A percentile compares a stretch with the other conserved stretches of the same genome.
Conservation (phyloP, 2,113 vertebrate species). For the Pontoporia blainvillei region DNA sequence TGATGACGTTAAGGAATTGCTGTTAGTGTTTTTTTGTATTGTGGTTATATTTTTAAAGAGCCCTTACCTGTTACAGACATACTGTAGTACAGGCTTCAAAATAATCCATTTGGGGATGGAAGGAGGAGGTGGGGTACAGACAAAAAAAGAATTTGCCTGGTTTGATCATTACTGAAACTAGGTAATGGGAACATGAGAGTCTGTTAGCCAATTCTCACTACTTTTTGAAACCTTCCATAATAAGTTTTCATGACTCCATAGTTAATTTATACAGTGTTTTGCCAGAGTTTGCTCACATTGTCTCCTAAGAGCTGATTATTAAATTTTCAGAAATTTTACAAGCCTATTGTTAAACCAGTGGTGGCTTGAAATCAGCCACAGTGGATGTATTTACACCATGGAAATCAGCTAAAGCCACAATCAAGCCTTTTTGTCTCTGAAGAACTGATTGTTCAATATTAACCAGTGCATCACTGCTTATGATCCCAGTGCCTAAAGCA, state of each 20-base stretch:
- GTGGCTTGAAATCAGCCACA: neutral
- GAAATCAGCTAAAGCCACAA: neutral
- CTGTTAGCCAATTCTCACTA: neutral
- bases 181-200: neutral
- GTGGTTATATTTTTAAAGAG: neutral
- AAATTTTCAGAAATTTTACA: slow-evolving; percentile 1
- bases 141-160: neutral
- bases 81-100: neutral
- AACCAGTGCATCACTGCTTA: neutral
- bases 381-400: neutral
- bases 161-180: neutral
- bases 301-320: neutral
- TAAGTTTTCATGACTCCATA: neutral
- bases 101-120: neutral
- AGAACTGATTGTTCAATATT: neutral
- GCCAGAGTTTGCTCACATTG: neutral
- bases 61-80: neutral
- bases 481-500: neutral
- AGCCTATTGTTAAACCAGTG: neutral
- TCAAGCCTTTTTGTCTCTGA: neutral
- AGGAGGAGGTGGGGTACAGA: neutral
- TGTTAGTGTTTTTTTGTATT: neutral
- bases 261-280: neutral
- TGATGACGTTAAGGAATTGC: neutral
- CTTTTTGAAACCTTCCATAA: neutral